Percentiles rank a stretch among this genome's conserved stretches.
Conservation (phyloP, 2,888 invertebrate species). For the Ctena decussata region DNA sequence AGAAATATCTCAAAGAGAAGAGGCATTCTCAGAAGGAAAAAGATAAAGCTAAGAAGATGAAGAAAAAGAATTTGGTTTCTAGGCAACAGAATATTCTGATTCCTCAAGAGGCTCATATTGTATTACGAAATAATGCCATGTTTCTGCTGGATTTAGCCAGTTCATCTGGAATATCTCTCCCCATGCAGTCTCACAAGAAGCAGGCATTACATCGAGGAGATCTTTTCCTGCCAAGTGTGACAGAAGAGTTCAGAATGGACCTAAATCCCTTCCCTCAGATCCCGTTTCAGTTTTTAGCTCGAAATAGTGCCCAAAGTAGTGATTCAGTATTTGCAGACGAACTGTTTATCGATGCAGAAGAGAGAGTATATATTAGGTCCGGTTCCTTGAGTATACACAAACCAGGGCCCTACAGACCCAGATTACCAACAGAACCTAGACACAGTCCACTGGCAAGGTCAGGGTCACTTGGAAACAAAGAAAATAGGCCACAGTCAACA, state of each 20-base stretch:
- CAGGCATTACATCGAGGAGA: conserved; percentile 68
- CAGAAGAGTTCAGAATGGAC: conserved; percentile 80
- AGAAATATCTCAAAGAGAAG: conserved; percentile 90
- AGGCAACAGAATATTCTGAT: conserved; percentile 84
- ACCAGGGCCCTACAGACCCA: conserved; percentile 72
- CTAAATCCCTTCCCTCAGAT: conserved; percentile 83
- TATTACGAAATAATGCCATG: conserved; percentile 97
- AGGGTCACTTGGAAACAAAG: conserved; percentile 80
- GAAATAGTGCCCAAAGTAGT: conserved; percentile 81
- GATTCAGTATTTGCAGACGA: conserved; percentile 86
- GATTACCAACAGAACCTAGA: conserved; percentile 82
- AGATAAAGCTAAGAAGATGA: conserved; percentile 85
- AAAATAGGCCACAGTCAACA: conserved; percentile 75
- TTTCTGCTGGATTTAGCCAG: conserved; percentile 96
- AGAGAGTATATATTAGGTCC: conserved; percentile 81
- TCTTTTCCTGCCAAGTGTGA: conserved; percentile 82
- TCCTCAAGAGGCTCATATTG: conserved; percentile 89
- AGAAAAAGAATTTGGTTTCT: conserved; percentile 76
- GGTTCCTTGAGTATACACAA: conserved; percentile 80
- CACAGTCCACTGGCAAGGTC: conserved; percentile 83
- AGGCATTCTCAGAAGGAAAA: conserved; percentile 82
- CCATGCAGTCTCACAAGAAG: conserved; percentile 77
- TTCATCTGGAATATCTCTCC: conserved; percentile 89
- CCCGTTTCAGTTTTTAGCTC: conserved; percentile 83
- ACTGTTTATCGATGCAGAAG: conserved; percentile 82